Evolutionary conservation across 2,797 vertebrate genomes (phyloP).

Genomic region (Crenichthys baileyi): DNA sequence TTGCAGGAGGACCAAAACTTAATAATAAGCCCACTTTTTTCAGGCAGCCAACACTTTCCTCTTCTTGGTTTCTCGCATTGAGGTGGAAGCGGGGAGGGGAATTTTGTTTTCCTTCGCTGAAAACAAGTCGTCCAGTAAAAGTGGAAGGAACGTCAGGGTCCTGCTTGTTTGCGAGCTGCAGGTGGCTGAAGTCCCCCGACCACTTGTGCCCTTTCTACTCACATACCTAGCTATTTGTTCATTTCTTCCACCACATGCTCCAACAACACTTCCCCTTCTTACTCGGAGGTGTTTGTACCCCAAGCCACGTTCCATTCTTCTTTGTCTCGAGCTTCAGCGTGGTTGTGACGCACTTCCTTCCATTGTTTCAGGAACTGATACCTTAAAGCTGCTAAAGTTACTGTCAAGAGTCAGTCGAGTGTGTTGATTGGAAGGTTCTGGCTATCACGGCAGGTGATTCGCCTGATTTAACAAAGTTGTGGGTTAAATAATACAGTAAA

Average conservation of each 20-base stretch:
- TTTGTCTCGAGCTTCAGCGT: constrained; percentile 68
- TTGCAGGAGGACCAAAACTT: constrained; percentile 46
- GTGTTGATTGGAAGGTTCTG: constrained; percentile 44
- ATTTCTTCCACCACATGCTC: constrained; percentile 78
- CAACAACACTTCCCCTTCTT: constrained; percentile 65
- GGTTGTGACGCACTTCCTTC: constrained; percentile 84
- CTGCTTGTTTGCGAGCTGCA: constrained; percentile 60
- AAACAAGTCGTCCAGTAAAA: constrained; percentile 63
- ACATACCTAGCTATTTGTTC: constrained; percentile 68
- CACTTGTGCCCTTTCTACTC: constrained; percentile 56
- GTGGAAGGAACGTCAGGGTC: constrained; percentile 56
- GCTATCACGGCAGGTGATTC: constrained; percentile 30
- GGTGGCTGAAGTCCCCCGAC: constrained; percentile 72
- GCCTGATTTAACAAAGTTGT: constrained; percentile 4
- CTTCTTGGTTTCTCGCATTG: constrained; percentile 36
- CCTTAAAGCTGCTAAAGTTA: constrained; percentile 62
- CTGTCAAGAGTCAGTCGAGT: constrained; percentile 43
- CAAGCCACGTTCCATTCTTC: constrained; percentile 72
- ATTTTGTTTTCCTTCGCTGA: constrained; percentile 60
- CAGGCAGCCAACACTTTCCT: constrained; percentile 63
- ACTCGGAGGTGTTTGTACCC: constrained; percentile 62
- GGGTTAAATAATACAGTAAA: constrained; percentile 32
- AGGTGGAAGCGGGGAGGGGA: constrained; percentile 9
- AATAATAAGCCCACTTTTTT: constrained; percentile 44
- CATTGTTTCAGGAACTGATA: constrained; percentile 82